phyloP scores from a whole-genome alignment of 2,797 vertebrate species.

The Myotis findleyi region DNA sequence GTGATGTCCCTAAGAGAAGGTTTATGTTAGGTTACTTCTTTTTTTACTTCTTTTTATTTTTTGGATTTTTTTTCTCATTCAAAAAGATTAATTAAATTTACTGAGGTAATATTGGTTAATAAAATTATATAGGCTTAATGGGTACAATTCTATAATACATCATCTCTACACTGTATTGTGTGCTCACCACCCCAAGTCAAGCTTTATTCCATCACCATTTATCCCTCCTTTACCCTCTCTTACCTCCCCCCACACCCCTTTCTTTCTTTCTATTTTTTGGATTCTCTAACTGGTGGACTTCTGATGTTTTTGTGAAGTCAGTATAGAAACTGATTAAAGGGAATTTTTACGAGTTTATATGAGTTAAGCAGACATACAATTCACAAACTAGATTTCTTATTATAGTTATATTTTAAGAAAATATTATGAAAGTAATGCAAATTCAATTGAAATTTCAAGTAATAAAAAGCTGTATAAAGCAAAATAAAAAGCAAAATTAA shows the following conservation, averaged over 20 bases:
- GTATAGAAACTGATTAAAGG: not conserved
- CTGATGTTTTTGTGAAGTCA: not conserved
- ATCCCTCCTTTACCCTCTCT: not conserved
- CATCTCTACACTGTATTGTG: not conserved
- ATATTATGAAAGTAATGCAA: not conserved
- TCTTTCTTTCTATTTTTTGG: not conserved
- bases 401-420: not conserved
- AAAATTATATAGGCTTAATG: not conserved
- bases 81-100: not conserved
- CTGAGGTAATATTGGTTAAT: not conserved
- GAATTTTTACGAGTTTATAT: not conserved
- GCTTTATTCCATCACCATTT: not conserved
- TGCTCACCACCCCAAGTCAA: not conserved
- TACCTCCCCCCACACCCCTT: not conserved
- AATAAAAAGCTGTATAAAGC: not conserved
- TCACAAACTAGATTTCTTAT: not conserved
- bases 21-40: not conserved
- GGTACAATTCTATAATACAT: not conserved
- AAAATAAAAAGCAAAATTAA: conserved; percentile 36
- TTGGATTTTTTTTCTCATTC: not conserved
- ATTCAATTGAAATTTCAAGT: not conserved
- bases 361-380: not conserved
- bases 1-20: not conserved
- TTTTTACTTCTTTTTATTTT: not conserved
- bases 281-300: not conserved